Conservation (phyloP, 2,888 invertebrate genomes). For the Ferdinandea cuprea region DNA sequence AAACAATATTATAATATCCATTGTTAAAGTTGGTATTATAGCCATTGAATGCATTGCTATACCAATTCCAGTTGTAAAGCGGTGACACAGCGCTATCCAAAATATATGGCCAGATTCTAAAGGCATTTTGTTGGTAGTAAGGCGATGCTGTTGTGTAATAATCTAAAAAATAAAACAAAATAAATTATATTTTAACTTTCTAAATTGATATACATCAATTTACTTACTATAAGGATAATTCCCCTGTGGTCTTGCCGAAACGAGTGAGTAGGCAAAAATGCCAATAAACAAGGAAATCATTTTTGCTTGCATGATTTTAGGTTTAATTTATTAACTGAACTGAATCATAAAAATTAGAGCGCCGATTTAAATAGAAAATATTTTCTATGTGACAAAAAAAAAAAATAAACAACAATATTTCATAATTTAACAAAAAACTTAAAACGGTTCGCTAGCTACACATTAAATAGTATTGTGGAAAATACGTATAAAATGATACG, state of each 20-base stretch:
- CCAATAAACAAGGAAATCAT: constrained; percentile 18
- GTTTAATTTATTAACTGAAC: constrained; percentile 21
- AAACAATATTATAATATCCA: constrained; percentile 10
- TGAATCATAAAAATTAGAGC: constrained; percentile 9
- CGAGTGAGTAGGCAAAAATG: background rate
- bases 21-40: constrained; percentile 2
- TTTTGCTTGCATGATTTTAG: constrained; percentile 34
- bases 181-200: background rate
- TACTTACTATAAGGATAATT: constrained; percentile 78
- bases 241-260: constrained; percentile 28
- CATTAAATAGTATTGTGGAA: constrained; percentile 46
- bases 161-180: constrained; percentile 16
- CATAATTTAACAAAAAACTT: constrained; percentile 8
- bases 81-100: constrained; percentile 76
- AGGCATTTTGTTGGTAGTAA: constrained; percentile 62
- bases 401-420: constrained; percentile 9
- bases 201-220: constrained; percentile 75
- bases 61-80: constrained; percentile 53
- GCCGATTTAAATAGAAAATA: constrained; percentile 44
- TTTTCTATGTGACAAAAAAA: constrained; percentile 3
- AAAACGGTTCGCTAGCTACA: constrained; percentile 38
- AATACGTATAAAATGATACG: constrained; percentile 26
- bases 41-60: constrained; percentile 6
- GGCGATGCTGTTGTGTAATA: constrained; percentile 70
- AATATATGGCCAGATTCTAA: constrained; percentile 79